A percentile compares a stretch with the other conserved stretches of the same genome.
These are phyloP conservation scores for Nomada ruficornis DNA, from an alignment of 2,888 invertebrate genomes.

Conservation along the genomic window DNA sequence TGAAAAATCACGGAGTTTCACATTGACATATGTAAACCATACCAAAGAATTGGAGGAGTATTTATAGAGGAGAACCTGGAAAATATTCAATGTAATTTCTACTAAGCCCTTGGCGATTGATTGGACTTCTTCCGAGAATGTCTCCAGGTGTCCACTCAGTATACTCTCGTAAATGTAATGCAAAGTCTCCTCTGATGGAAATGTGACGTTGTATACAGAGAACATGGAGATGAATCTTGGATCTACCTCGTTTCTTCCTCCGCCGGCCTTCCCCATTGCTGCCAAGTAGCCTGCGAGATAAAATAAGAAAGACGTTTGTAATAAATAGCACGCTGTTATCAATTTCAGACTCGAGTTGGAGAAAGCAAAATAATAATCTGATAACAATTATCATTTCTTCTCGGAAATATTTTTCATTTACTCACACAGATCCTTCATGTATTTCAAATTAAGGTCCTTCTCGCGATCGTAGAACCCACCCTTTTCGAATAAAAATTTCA, in stretches of 20 bases:
- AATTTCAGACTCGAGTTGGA: not conserved
- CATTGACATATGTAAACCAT: not conserved
- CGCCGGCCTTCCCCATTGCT: conserved; percentile 95
- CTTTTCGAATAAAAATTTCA: conserved; percentile 95
- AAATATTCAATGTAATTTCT: conserved; percentile 92
- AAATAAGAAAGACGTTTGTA: not conserved
- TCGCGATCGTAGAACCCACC: conserved; percentile 95
- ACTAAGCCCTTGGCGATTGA: conserved; percentile 89
- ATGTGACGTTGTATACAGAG: conserved; percentile 93
- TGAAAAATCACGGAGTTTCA: conserved; percentile 76
- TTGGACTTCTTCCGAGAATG: conserved; percentile 89
- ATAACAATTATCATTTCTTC: not conserved
- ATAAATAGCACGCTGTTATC: too few species aligned
- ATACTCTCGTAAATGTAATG: conserved; percentile 93
- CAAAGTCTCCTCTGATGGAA: conserved; percentile 92
- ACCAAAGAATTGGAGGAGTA: not conserved
- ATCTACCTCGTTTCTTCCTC: conserved; percentile 95
- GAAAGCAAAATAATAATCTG: not conserved
- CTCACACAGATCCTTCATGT: conserved; percentile 90
- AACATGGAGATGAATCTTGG: conserved; percentile 96
- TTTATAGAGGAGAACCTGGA: conserved; percentile 86
- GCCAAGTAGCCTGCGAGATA: conserved; percentile 88
- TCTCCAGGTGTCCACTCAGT: conserved; percentile 90
- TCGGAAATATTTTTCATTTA: not conserved
- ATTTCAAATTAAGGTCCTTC: conserved; percentile 95